phyloP scores from a whole-genome alignment of 2,113 vertebrate genomes.

The Microtus richardsoni region DNA sequence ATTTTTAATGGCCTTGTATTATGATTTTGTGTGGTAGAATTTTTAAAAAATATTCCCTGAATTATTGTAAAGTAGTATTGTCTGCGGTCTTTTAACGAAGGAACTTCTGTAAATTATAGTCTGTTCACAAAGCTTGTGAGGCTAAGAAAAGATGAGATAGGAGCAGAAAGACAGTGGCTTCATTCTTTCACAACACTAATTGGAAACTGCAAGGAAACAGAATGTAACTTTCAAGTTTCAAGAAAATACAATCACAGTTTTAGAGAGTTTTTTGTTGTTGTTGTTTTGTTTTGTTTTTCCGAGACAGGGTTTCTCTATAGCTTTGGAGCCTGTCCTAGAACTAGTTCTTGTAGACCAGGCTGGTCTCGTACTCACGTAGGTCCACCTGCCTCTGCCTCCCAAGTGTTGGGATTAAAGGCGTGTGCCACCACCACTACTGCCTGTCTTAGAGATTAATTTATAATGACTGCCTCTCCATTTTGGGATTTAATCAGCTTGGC shows the following conservation, averaged over 20 bases:
- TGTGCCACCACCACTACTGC: too few relatives aligned
- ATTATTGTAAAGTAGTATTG: slow-evolving; percentile 18
- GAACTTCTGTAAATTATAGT: background rate
- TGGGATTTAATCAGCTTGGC: background rate
- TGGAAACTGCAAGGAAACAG: background rate
- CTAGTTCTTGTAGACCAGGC: too few relatives aligned
- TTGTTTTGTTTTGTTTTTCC: too few relatives aligned
- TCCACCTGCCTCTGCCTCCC: too few relatives aligned
- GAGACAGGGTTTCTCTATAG: too few relatives aligned
- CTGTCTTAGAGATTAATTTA: background rate
- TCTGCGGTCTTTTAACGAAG: slow-evolving; percentile 31
- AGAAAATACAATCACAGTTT: background rate
- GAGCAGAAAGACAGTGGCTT: background rate
- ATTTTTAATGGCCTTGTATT: slow-evolving; percentile 11
- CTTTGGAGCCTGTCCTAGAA: too few relatives aligned
- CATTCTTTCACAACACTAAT: background rate
- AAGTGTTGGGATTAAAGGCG: too few relatives aligned
- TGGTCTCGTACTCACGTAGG: too few relatives aligned
- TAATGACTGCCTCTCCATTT: background rate
- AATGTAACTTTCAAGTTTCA: background rate
- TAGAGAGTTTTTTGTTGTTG: background rate
- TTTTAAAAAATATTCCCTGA: background rate
- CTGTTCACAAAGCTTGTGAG: background rate
- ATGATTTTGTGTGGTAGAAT: background rate
- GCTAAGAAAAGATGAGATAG: background rate